phyloP scores from a whole-genome alignment of 2,888 invertebrate species.

The Idaea aversata region DNA sequence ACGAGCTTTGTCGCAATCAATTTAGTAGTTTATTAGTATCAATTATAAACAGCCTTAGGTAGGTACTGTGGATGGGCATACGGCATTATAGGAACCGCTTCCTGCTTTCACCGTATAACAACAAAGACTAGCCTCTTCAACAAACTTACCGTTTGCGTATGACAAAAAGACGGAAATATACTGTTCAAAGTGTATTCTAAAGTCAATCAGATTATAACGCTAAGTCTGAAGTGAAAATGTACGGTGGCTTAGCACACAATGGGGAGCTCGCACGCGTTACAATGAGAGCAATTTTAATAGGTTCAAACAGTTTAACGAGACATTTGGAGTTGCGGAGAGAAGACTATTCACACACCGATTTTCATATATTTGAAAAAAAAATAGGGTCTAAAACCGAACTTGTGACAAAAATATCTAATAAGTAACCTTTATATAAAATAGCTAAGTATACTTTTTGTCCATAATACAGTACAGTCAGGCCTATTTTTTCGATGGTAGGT shows the following conservation, averaged over 20 bases:
- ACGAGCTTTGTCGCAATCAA: too few relatives aligned
- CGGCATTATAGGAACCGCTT: conserved; percentile 33
- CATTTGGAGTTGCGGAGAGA: not conserved
- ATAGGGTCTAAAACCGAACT: conserved; percentile 9
- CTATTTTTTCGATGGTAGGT: too few relatives aligned
- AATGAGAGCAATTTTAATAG: conserved; percentile 1
- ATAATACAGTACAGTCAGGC: too few relatives aligned
- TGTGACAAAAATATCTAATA: too few relatives aligned
- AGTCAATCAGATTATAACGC: not conserved
- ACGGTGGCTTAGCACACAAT: not conserved
- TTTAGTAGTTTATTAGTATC: too few relatives aligned
- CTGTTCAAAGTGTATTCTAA: not conserved
- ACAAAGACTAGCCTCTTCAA: conserved; percentile 42
- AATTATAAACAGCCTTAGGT: not conserved
- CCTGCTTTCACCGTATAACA: conserved; percentile 62
- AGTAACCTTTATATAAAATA: too few relatives aligned
- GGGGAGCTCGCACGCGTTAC: conserved; percentile 1
- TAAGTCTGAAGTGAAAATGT: not conserved
- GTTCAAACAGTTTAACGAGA: not conserved
- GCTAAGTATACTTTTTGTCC: too few relatives aligned
- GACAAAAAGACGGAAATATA: not conserved
- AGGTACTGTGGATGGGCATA: not conserved
- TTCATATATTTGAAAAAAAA: not conserved
- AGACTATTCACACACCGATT: not conserved
- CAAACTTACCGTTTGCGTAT: not conserved